Percentiles rank a stretch among this genome's conserved stretches.
Conservation (phyloP, 2,888 invertebrate species). For the Sialis lutaria region DNA sequence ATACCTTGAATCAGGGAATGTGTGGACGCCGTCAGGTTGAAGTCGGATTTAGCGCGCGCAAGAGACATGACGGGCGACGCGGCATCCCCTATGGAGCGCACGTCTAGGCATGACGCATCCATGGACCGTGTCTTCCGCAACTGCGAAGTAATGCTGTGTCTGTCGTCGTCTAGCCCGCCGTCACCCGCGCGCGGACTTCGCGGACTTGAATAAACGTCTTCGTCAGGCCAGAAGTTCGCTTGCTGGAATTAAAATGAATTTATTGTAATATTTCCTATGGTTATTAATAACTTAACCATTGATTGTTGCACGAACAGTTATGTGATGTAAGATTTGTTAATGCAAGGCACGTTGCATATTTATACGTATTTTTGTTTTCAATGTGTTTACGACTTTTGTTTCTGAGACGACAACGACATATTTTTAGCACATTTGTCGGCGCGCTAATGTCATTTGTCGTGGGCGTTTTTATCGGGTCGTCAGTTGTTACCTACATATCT, state of each 20-base stretch:
- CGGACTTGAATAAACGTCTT: slow-evolving; percentile 52
- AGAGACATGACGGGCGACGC: slow-evolving; percentile 45
- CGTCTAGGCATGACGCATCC: slow-evolving; percentile 74
- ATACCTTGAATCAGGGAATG: slow-evolving; percentile 51
- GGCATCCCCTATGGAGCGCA: slow-evolving; percentile 50
- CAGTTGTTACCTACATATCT: too few species aligned
- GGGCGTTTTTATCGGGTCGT: too few species aligned
- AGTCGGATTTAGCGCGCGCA: slow-evolving; percentile 75
- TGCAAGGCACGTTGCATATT: too few species aligned
- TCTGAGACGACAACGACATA: too few species aligned
- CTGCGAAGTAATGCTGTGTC: slow-evolving; percentile 58
- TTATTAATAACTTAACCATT: too few species aligned
- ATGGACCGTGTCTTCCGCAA: slow-evolving; percentile 75
- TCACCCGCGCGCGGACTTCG: slow-evolving; percentile 43
- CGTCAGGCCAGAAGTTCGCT: slow-evolving; percentile 66
- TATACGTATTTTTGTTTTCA: too few species aligned
- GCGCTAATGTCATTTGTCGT: too few species aligned
- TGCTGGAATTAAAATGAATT: slow-evolving; percentile 30
- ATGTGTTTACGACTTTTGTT: too few species aligned
- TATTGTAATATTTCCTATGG: too few species aligned
- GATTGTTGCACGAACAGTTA: too few species aligned
- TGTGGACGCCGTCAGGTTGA: slow-evolving; percentile 60
- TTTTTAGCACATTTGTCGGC: too few species aligned
- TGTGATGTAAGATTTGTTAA: too few species aligned
- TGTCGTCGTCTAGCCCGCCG: slow-evolving; percentile 55